Base-by-base conservation (phyloP, 1,140 invertebrate genomes). In the Bradysia coprophila region DNA sequence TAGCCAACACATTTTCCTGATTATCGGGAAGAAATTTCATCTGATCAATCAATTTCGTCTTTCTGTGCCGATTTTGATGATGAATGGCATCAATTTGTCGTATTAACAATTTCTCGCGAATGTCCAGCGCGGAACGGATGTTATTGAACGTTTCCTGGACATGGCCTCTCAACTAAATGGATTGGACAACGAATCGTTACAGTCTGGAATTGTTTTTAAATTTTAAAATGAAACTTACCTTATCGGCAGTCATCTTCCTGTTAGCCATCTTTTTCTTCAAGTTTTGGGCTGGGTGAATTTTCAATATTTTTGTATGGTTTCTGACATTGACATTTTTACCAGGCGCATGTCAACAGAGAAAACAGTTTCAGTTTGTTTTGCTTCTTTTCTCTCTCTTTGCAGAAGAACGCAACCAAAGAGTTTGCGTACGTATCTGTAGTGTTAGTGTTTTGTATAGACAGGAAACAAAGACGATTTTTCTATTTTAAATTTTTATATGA, bases 51-150 rank as follows among this genome's bases (percentile, higher is more conserved):
- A 5, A 36, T 11, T n/a, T 36, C 6, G 5, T 16, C 9, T 36
- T 16, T 16, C 11, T 6, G 8, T 24, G n/a, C 16, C 32, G 40
- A 32, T 3, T 28, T 32, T 46, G 36, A 8, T 47, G 21, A 45
- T 67, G 47, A 18, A 72, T 55, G 9, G 66, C 68, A 43, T 72
- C 68, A 4, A 69, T 54, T 51, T 71, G 69, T 9, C 68, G 61
- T 2, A 70, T 48, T 15, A 72, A 54, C 48, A 69, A 56, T 37
- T 62, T 67, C 43, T 72, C 68, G 46, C 68, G 55, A 40, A 61
- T 59, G 46, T 57, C 54, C 18, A 72, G 43, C 0, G 56, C 55
- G 31, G 65, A 56, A 13, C 54, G 51, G 13, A 71, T 47, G 40
- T 62, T 55, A 28, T 61, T 57, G 40, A 71, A 70, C 43, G 67